Evolutionary conservation across 2,113 vertebrate genomes (phyloP).

Genomic region (Aspidoscelis tigris): DNA sequence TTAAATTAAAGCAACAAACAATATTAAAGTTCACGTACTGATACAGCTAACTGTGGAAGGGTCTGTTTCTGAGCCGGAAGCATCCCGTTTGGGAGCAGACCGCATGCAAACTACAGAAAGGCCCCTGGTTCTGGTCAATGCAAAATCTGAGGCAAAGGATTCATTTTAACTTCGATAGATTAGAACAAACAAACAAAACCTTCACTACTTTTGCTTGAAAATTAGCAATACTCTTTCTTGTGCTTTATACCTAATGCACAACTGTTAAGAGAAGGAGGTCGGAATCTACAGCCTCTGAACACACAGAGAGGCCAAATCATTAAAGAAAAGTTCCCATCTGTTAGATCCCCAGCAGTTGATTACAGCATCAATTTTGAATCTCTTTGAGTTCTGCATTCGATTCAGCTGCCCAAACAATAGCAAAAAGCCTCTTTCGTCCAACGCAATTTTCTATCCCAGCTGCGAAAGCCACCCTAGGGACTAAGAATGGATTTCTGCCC

Average conservation of each 20-base stretch:
- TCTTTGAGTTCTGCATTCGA: slow-evolving; percentile 57
- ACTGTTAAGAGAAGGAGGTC: background rate
- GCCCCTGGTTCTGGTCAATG: background rate
- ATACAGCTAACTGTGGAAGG: background rate
- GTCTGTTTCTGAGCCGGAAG: no score
- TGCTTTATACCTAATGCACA: background rate
- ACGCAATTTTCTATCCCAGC: slow-evolving; percentile 52
- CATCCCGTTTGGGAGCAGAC: no score
- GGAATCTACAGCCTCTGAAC: background rate
- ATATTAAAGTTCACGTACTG: background rate
- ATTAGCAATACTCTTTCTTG: background rate
- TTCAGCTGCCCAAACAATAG: slow-evolving; percentile 69
- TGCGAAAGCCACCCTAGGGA: slow-evolving; percentile 58
- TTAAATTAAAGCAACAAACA: background rate
- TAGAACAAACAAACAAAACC: no score
- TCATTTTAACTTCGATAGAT: no score
- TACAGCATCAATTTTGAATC: slow-evolving; percentile 56
- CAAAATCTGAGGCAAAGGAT: background rate
- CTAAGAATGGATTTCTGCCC: slow-evolving; percentile 23
- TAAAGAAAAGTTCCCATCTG: slow-evolving; percentile 30
- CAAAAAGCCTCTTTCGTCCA: slow-evolving; percentile 56
- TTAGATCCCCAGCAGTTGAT: slow-evolving; percentile 46
- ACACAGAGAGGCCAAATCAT: slow-evolving; percentile 27
- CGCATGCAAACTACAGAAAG: no score
- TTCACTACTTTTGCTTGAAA: background rate